Base-by-base conservation (phyloP, 2,888 invertebrate genomes). In the Trisateles emortualis region DNA sequence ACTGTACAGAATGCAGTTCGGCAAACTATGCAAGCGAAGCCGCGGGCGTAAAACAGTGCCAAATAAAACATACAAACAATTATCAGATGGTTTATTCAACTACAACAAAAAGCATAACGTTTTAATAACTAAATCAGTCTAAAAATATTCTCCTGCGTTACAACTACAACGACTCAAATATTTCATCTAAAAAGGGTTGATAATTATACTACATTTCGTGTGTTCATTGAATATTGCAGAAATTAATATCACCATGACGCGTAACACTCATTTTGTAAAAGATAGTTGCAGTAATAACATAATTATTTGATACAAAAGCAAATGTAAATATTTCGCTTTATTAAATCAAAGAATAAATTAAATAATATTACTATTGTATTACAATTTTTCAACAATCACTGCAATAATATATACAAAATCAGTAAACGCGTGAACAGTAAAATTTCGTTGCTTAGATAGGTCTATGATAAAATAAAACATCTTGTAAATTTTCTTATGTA, bases 51-150 rank as follows among this genome's bases (percentile, higher is more conserved):
- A 19, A 5, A 19, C 19, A 19, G 11, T 32, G 35, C 1, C 35
- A 67, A 72, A 62, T 64, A 43, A 70, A 74, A 79, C 47, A 39
- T 46, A 40, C 55, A 64, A 72, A 43, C 57, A 59, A 79, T 81
- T 81, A 79, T 89, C 84, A 87, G 86, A 87, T 83, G 84, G 82
- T 92, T 91, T 91, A 91, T 86, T 92, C 79, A 91, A 91, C 91
- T 92, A 91, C 92, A 92, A 91, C 90, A 90, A 92, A 92, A 92
- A 91, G 87, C 91, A 88, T 90, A 90, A 91, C 87, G 68, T 86
- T 90, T 88, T 89, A 85, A 86, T 71, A 92, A 92, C 92, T 92
- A 92, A 92, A 91, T 92, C 92, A 92, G 92, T 92, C 92, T 92
- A 92, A 92, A 91, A 90, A 90, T 92, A 90, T 88, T 87, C 86